phyloP scores from a whole-genome alignment of 1,140 invertebrate species.

The Cryptotermes secundus region DNA sequence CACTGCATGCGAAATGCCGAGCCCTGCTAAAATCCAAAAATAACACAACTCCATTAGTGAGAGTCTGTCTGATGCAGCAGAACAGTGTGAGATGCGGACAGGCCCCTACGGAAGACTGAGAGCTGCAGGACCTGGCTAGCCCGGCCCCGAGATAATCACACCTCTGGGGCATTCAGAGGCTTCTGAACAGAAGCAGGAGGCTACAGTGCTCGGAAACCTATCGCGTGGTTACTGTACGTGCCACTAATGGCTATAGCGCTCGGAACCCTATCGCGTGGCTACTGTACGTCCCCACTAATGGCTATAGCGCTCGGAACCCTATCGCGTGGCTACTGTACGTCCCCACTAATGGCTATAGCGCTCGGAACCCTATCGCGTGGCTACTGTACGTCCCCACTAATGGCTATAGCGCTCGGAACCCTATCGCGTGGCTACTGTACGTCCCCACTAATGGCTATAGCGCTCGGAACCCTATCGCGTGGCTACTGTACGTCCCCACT shows the following conservation, averaged over 20 bases:
- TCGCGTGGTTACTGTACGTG: not conserved
- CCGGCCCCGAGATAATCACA: conserved; percentile 3
- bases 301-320: not conserved
- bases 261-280: not conserved
- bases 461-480: too few species aligned
- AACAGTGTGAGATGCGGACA: not conserved
- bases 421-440: too few species aligned
- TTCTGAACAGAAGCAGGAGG: not conserved
- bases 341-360: not conserved
- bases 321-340: not conserved
- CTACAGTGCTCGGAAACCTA: not conserved
- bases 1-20: too few species aligned
- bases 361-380: not conserved
- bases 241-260: not conserved
- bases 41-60: too few species aligned
- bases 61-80: too few species aligned
- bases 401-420: not conserved
- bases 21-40: too few species aligned
- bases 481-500: too few species aligned
- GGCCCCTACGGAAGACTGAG: not conserved
- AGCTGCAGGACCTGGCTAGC: not conserved
- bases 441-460: too few species aligned
- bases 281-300: not conserved
- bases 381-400: too few species aligned
- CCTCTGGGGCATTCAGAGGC: not conserved